Evolutionary conservation across 2,888 invertebrate genomes (phyloP).

Genomic region (Zele albiditarsus): DNA sequence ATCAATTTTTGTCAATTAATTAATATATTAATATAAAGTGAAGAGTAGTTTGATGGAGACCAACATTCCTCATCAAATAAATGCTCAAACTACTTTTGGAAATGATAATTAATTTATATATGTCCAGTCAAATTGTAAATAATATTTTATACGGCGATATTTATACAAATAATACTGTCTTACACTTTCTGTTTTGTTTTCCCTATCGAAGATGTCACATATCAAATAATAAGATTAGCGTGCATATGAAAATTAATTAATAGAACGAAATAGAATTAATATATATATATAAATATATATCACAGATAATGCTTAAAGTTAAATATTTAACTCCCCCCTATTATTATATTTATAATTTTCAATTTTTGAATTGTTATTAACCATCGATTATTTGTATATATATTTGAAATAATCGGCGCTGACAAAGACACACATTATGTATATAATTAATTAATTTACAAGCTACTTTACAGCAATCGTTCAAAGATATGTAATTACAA

Average conservation of each 20-base stretch:
- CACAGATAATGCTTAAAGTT: slow-evolving; percentile 34
- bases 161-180: too few species aligned
- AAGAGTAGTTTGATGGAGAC: neutral
- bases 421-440: slow-evolving; percentile 45
- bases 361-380: neutral
- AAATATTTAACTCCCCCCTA: slow-evolving; percentile 8
- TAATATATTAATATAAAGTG: neutral
- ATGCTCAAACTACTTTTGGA: too few species aligned
- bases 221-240: neutral
- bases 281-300: slow-evolving; percentile 11
- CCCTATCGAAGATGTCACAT: neutral
- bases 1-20: neutral
- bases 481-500: slow-evolving; percentile 47
- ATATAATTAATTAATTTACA: slow-evolving; percentile 56
- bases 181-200: too few species aligned
- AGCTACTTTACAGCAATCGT: slow-evolving; percentile 51
- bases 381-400: slow-evolving; percentile 37
- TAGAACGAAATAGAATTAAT: neutral
- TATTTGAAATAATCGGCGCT: slow-evolving; percentile 42
- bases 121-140: too few species aligned
- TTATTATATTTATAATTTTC: slow-evolving; percentile 17
- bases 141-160: too few species aligned
- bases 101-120: too few species aligned
- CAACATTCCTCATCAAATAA: neutral
- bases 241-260: neutral